phyloP scores from a whole-genome alignment of 2,113 vertebrate genomes.

The Nansenia antarctica region DNA sequence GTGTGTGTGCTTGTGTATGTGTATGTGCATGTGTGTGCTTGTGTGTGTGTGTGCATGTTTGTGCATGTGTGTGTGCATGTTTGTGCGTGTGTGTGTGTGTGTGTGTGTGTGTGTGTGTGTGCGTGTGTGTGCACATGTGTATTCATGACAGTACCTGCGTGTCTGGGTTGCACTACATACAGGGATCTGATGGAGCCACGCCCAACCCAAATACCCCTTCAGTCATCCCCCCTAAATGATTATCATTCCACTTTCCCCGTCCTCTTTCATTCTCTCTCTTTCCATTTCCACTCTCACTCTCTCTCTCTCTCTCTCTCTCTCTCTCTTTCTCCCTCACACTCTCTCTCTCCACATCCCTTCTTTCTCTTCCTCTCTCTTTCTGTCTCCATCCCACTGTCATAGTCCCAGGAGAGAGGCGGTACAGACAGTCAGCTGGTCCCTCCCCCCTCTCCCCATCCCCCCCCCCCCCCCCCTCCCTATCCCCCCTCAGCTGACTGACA shows the following conservation, averaged over 20 bases:
- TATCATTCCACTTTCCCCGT: background rate
- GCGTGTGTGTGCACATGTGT: conserved; percentile 2
- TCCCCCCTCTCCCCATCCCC: conserved; percentile 21
- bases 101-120: conserved; percentile 3
- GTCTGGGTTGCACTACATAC: conserved; percentile 1
- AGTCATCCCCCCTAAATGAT: background rate
- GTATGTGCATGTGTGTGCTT: background rate
- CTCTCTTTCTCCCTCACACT: background rate
- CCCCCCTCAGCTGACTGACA: conserved; percentile 54
- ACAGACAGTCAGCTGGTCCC: conserved; percentile 47
- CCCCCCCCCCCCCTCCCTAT: conserved; percentile 16
- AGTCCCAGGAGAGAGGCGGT: conserved; percentile 48
- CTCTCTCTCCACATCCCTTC: conserved; percentile 11
- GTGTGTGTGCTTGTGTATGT: background rate
- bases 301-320: conserved; percentile 7
- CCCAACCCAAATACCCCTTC: background rate
- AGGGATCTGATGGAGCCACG: background rate
- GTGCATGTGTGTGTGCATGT: background rate
- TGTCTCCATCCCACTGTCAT: conserved; percentile 23
- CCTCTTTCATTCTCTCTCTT: background rate
- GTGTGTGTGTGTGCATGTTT: background rate
- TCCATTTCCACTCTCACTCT: background rate
- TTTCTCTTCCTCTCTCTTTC: conserved; percentile 20
- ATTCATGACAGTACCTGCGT: too few species aligned
- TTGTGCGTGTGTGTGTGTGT: background rate